phyloP scores from a whole-genome alignment of 1,140 invertebrate species.

The Cydia strobilella region DNA sequence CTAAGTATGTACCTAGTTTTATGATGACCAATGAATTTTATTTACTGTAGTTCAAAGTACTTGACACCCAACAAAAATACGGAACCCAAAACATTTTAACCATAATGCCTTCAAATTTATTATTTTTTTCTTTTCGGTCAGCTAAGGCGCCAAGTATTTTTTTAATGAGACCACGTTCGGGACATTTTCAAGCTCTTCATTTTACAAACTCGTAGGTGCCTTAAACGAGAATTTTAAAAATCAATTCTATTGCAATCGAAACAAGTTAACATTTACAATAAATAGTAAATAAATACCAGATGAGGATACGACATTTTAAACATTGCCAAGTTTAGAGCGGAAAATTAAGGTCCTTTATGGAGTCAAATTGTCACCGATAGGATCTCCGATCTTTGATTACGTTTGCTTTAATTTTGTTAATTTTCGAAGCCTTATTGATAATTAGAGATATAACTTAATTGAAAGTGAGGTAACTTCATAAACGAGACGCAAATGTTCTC shows the following conservation, averaged over 20 bases:
- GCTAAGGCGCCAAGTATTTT: conserved; percentile 28
- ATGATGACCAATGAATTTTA: too few species aligned
- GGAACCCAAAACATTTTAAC: not conserved
- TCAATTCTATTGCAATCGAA: not conserved
- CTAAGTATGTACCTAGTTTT: too few species aligned
- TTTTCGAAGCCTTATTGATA: conserved; percentile 16
- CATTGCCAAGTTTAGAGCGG: conserved; percentile 6
- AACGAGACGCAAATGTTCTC: not conserved
- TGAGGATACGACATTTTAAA: not conserved
- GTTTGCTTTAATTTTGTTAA: conserved; percentile 25
- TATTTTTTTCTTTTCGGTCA: conserved; percentile 12
- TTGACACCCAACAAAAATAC: not conserved
- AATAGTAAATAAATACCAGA: not conserved
- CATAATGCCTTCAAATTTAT: conserved; percentile 9
- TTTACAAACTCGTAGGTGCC: not conserved
- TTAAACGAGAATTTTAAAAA: not conserved
- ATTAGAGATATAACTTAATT: conserved; percentile 10
- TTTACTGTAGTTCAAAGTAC: too few species aligned
- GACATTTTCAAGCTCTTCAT: not conserved
- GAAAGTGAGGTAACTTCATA: not conserved
- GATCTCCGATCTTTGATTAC: conserved; percentile 29
- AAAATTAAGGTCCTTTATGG: conserved; percentile 32
- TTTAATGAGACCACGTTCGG: conserved; percentile 28
- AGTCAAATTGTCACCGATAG: conserved; percentile 31
- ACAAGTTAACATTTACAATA: not conserved